Evolutionary conservation across 2,888 invertebrate species (phyloP).

Genomic region (Pandemis corylana): DNA sequence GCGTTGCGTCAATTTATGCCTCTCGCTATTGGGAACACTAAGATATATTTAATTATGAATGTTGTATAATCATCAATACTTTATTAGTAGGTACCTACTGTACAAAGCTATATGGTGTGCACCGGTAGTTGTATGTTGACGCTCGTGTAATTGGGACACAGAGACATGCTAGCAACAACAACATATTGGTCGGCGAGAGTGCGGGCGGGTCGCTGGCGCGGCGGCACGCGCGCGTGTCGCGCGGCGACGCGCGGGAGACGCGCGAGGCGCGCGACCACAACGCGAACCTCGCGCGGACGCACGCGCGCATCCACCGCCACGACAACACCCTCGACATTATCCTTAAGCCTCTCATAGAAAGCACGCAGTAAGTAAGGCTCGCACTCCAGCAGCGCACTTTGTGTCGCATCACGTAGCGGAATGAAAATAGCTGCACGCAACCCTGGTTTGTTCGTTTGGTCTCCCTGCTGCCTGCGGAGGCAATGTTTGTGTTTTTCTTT

Average conservation of each 20-base stretch:
- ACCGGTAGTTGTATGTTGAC: conserved; percentile 74
- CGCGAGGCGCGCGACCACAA: conserved; percentile 69
- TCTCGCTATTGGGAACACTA: conserved; percentile 41
- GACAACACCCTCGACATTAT: conserved; percentile 85
- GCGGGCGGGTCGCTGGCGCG: conserved; percentile 77
- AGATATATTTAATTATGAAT: conserved; percentile 27
- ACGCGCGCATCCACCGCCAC: conserved; percentile 72
- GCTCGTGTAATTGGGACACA: conserved; percentile 78
- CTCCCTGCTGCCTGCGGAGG: conserved; percentile 54
- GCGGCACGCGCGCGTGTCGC: conserved; percentile 74
- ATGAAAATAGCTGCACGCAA: conserved; percentile 77
- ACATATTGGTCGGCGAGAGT: conserved; percentile 80
- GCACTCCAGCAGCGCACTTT: conserved; percentile 60
- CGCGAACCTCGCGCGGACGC: conserved; percentile 78
- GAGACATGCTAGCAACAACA: conserved; percentile 86
- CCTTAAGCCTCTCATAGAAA: conserved; percentile 84
- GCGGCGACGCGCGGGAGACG: conserved; percentile 55
- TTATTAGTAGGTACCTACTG: conserved; percentile 37
- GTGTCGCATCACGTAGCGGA: conserved; percentile 76
- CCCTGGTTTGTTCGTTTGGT: conserved; percentile 64
- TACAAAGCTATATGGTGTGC: conserved; percentile 61
- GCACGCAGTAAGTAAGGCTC: conserved; percentile 84
- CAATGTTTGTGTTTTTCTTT: conserved; percentile 51
- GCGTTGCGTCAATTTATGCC: conserved; percentile 43
- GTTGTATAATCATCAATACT: conserved; percentile 15